phyloP scores from a whole-genome alignment of 2,888 invertebrate genomes.

The Pyrochroa serraticornis region DNA sequence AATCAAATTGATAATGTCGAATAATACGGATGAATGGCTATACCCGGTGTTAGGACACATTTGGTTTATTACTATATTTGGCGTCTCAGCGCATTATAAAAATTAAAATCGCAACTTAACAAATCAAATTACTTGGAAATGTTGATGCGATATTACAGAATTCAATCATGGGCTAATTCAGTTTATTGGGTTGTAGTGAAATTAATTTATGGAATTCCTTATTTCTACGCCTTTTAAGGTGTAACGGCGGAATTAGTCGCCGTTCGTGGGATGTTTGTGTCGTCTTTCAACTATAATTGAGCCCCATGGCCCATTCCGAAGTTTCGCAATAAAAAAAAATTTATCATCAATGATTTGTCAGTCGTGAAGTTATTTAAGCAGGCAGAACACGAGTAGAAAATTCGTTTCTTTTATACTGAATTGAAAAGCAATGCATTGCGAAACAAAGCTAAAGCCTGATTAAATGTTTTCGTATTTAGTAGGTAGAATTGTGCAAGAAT shows the following conservation, averaged over 20 bases:
- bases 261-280: too few relatives aligned
- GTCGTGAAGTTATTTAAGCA: too few relatives aligned
- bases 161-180: not conserved
- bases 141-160: not conserved
- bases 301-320: too few relatives aligned
- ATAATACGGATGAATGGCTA: not conserved
- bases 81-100: slow-evolving; percentile 1
- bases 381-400: too few relatives aligned
- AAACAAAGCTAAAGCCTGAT: slow-evolving; percentile 15
- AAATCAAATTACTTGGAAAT: slow-evolving; percentile 6
- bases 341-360: too few relatives aligned
- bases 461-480: slow-evolving; percentile 20
- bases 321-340: too few relatives aligned
- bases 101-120: slow-evolving; percentile 5
- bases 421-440: not conserved
- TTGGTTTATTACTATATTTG: slow-evolving; percentile 2
- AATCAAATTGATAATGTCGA: not conserved
- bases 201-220: too few relatives aligned
- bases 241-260: too few relatives aligned
- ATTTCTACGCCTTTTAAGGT: too few relatives aligned
- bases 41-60: not conserved
- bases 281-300: too few relatives aligned
- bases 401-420: not conserved
- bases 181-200: slow-evolving; percentile 1
- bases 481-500: slow-evolving; percentile 17